Evolutionary conservation across 1,140 invertebrate species (phyloP).

Genomic region (Drosophila dunni): DNA sequence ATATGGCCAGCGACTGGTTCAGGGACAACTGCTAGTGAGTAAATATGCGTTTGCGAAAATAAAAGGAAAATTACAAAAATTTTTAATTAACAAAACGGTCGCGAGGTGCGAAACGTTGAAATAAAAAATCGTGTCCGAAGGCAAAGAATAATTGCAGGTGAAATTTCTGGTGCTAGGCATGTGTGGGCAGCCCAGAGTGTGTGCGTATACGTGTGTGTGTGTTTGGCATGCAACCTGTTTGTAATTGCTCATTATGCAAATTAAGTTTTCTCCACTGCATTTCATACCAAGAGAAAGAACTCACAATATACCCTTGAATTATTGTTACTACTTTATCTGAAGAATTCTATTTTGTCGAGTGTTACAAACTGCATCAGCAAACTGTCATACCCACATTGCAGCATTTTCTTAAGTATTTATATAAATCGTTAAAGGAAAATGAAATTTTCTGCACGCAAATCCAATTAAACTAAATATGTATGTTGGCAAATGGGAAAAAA

Average conservation of each 20-base stretch:
- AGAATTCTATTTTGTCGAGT: too few relatives aligned
- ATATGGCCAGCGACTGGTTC: conserved; percentile 40
- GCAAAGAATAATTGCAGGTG: conserved; percentile 40
- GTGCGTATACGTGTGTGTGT: conserved; percentile 1
- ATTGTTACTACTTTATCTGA: too few relatives aligned
- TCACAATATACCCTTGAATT: neutral
- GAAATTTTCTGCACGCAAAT: conserved; percentile 45
- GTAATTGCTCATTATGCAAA: conserved; percentile 77
- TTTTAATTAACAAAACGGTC: conserved; percentile 74
- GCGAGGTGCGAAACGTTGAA: conserved; percentile 17
- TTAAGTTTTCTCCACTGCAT: conserved; percentile 20
- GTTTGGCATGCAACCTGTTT: conserved; percentile 44
- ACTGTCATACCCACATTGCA: neutral
- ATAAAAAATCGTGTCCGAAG: conserved; percentile 22
- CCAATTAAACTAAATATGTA: conserved; percentile 68
- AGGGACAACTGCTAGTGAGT: conserved; percentile 58
- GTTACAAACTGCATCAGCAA: too few relatives aligned
- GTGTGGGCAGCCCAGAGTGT: neutral
- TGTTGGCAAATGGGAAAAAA: conserved; percentile 16
- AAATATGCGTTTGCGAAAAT: conserved; percentile 66
- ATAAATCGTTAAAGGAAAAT: conserved; percentile 26
- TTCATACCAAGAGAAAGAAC: neutral
- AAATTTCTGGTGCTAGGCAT: conserved; percentile 20
- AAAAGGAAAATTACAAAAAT: conserved; percentile 69
- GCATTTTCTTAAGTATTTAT: neutral